Evolutionary conservation across 2,888 invertebrate genomes (phyloP).

Genomic region (Synanthedon vespiformis): DNA sequence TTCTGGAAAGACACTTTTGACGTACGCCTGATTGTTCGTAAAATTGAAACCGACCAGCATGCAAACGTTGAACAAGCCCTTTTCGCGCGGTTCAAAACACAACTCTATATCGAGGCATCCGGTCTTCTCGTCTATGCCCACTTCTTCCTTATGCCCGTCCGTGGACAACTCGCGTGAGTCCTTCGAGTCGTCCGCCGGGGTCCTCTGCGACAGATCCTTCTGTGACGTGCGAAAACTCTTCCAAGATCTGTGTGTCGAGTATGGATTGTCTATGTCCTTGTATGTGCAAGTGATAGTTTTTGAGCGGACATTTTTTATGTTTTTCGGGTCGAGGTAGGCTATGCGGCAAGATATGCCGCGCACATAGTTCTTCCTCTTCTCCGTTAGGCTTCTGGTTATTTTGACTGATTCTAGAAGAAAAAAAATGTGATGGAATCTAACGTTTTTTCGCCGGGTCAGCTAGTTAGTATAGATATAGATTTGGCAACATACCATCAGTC

Average conservation of each 20-base stretch:
- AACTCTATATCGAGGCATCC: slow-evolving; percentile 49
- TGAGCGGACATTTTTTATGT: slow-evolving; percentile 28
- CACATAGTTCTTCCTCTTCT: slow-evolving; percentile 75
- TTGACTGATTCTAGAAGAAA: slow-evolving; percentile 58
- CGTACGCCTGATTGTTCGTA: slow-evolving; percentile 75
- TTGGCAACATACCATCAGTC: slow-evolving; percentile 38
- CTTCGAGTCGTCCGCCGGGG: slow-evolving; percentile 34
- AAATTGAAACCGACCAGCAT: slow-evolving; percentile 76
- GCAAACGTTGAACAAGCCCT: slow-evolving; percentile 75
- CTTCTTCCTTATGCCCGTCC: slow-evolving; percentile 30
- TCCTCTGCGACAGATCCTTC: slow-evolving; percentile 32
- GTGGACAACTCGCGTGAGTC: slow-evolving; percentile 39
- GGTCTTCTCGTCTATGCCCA: slow-evolving; percentile 51
- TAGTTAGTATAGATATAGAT: too few relatives aligned
- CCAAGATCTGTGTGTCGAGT: slow-evolving; percentile 59
- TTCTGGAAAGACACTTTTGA: slow-evolving; percentile 77
- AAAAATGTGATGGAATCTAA: neutral
- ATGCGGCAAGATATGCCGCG: slow-evolving; percentile 72
- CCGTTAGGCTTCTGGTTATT: slow-evolving; percentile 68
- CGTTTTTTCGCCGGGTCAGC: too few relatives aligned
- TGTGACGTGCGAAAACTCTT: slow-evolving; percentile 57
- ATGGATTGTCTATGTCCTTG: slow-evolving; percentile 47
- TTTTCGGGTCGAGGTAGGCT: slow-evolving; percentile 50
- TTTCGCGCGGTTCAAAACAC: slow-evolving; percentile 46
- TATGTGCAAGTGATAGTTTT: slow-evolving; percentile 52